Conservation (phyloP, 1,140 invertebrate genomes). For the Venustaconcha ellipsiformis region DNA sequence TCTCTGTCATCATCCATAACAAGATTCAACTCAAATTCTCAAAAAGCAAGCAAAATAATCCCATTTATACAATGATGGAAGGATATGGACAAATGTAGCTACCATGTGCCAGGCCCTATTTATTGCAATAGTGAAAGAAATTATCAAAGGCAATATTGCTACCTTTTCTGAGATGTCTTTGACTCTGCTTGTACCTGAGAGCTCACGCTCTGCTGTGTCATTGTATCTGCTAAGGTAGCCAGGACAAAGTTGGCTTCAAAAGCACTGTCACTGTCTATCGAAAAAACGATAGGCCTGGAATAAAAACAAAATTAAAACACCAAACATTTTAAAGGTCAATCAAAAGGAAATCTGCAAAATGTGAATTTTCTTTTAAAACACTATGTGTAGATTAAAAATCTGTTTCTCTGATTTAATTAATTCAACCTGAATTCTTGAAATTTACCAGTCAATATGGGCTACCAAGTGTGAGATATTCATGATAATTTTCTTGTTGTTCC, state of each 20-base stretch:
- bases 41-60: neutral
- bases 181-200: slow-evolving; percentile 6
- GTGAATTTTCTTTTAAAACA: no score
- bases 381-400: neutral
- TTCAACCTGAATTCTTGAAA: neutral
- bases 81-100: neutral
- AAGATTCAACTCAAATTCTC: slow-evolving; percentile 1
- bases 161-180: neutral
- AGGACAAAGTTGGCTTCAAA: slow-evolving; percentile 84
- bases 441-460: no score
- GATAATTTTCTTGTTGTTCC: no score
- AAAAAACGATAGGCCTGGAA: slow-evolving; percentile 72
- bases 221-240: slow-evolving; percentile 76
- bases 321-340: slow-evolving; percentile 3
- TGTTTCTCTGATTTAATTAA: neutral
- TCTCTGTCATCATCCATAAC: neutral
- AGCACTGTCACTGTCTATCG: slow-evolving; percentile 75
- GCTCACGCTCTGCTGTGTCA: slow-evolving; percentile 20
- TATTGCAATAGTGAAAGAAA: no score
- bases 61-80: neutral
- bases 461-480: no score
- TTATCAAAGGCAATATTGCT: neutral
- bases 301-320: slow-evolving; percentile 21
- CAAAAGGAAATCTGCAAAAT: neutral
- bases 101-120: neutral